These are phyloP conservation scores for Calonectris borealis DNA, from an alignment of 2,113 vertebrate species.

Conservation along the genomic window DNA sequence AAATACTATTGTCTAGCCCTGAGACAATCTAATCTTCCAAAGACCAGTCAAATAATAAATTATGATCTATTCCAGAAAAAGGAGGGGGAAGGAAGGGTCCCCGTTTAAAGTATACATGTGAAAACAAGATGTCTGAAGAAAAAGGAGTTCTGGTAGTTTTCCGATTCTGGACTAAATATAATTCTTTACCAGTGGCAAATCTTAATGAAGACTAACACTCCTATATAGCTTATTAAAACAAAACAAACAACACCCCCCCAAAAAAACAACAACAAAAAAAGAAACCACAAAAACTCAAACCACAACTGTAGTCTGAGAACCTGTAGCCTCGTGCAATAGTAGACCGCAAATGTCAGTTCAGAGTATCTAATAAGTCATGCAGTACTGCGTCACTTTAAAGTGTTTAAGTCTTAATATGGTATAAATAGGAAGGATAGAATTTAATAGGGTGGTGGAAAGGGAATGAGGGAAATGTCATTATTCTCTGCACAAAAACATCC, in stretches of 20 bases:
- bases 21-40: slow-evolving; percentile 7
- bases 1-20: background rate
- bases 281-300: background rate
- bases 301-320: background rate
- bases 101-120: background rate
- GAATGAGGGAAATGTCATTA: background rate
- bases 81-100: background rate
- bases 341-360: background rate
- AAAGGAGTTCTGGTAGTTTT: background rate
- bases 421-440: background rate
- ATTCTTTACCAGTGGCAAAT: background rate
- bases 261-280: background rate
- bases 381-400: background rate
- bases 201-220: background rate
- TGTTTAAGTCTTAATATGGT: fast-evolving
- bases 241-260: background rate
- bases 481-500: background rate
- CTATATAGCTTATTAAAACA: background rate
- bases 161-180: background rate
- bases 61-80: background rate
- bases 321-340: background rate
- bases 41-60: background rate
- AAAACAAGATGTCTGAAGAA: background rate
- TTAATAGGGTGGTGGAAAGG: background rate
- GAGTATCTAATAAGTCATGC: background rate